Base-by-base conservation (phyloP, 2,113 vertebrate genomes). In the Megaceryle maxima region DNA sequence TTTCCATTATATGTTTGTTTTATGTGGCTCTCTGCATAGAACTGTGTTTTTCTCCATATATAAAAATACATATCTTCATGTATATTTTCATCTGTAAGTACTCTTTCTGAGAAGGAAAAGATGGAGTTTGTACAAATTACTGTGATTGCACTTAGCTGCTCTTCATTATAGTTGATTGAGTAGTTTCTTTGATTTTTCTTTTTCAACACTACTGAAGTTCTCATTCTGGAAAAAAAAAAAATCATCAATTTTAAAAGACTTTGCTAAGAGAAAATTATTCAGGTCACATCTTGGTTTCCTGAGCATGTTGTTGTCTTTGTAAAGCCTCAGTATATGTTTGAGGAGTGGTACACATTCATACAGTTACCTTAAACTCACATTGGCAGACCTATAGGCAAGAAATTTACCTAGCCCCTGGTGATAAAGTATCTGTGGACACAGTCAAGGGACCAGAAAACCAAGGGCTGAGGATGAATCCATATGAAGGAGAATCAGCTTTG, bases 131-230 rank as follows among this genome's bases (percentile, higher is more conserved):
- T 92, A 87, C 57, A 93, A 82, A 92, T 82, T 76, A 75, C 62
- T 64, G 51, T 88, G 83, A 95, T 92, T 95, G 83, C 87, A 63
- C 59, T 85, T 87, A 77, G 88, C 57, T 76, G 50, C 16, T 94
- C 67, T 94, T 97, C 91, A 76, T 94, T 92, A 66, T 33, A 86
- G 44, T 75, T 39, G 59, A 82, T 89, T 82, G 88, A 94, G 41
- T 28, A 9, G 28, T 64, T 89, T 94, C 59, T 94, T 87, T 76
- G 44, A 48, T 82, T 96, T 81, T 59, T 19, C 75, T 95, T 89
- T 77, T 73, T 67, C 41, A 53, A 43, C 19, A 14, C 33, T 55
- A 55, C 41, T 63, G 59, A 73, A 20, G 8, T 72, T 90, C 67
- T 70, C 11, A 17, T 84, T 83, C 44, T 50, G 39, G 41, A 4